These are phyloP conservation scores for Euura saliciscinereae DNA, from an alignment of 1,140 invertebrate species.

Conservation along the genomic window DNA sequence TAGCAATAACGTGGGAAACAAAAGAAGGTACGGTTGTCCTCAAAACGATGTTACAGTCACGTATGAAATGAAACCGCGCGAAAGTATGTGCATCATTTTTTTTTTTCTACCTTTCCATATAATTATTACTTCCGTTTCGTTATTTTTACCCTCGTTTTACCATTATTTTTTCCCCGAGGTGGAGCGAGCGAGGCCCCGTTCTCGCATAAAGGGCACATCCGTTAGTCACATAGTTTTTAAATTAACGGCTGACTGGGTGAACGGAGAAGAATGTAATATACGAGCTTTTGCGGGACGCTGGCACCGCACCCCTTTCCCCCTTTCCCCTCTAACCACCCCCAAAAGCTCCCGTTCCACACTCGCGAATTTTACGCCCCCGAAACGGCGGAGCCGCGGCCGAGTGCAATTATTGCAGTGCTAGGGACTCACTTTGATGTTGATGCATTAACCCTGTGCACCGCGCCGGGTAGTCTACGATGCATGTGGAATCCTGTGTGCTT, in stretches of 20 bases:
- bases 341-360: background rate
- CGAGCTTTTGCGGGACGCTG: constrained; percentile 16
- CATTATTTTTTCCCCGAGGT: background rate
- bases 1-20: too few relatives aligned
- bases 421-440: constrained; percentile 50
- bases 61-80: too few relatives aligned
- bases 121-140: background rate
- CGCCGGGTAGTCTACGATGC: too few relatives aligned
- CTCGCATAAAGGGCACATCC: background rate
- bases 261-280: constrained; percentile 46
- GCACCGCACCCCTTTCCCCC: constrained; percentile 10
- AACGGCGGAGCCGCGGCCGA: constrained; percentile 26
- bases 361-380: background rate
- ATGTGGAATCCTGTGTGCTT: too few relatives aligned
- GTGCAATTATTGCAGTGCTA: constrained; percentile 47
- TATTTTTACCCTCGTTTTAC: background rate
- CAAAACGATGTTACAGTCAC: too few relatives aligned
- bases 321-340: background rate
- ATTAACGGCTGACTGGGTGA: constrained; percentile 45
- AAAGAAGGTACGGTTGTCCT: too few relatives aligned
- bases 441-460: constrained; percentile 42
- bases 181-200: background rate
- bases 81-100: too few relatives aligned
- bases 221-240: constrained; percentile 20
- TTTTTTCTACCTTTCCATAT: background rate